Conservation (phyloP, 2,797 vertebrate genomes). For the Enteromius afrohamiltoni region DNA sequence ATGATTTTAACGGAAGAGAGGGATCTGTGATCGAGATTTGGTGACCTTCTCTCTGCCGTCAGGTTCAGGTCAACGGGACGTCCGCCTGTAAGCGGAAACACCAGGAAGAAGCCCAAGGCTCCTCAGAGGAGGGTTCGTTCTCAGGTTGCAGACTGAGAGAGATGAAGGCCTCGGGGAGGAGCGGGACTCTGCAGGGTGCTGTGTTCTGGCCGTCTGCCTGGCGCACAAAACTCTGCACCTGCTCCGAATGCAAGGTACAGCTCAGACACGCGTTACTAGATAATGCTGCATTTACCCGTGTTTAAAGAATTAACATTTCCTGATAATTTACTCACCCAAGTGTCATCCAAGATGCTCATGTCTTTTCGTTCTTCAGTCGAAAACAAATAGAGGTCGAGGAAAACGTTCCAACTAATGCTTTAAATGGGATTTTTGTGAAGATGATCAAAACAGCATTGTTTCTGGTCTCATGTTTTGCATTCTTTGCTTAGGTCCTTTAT, state of each 20-base stretch:
- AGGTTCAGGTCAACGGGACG: conserved; percentile 65
- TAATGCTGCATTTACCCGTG: background rate
- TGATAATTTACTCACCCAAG: no score
- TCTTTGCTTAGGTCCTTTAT: conserved; percentile 76
- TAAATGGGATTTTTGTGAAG: background rate
- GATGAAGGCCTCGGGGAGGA: conserved; percentile 68
- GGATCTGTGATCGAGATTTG: background rate
- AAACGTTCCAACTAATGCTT: background rate
- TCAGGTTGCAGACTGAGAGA: conserved; percentile 79
- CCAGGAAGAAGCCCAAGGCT: conserved; percentile 61
- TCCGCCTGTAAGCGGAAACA: conserved; percentile 68
- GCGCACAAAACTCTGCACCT: conserved; percentile 89
- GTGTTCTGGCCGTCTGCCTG: conserved; percentile 91
- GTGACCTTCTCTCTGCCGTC: conserved; percentile 5
- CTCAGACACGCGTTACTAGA: background rate
- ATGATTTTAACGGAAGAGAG: background rate
- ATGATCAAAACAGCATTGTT: background rate
- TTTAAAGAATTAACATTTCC: background rate
- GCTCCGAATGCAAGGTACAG: conserved; percentile 84
- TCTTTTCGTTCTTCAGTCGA: no score
- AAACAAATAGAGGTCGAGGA: no score
- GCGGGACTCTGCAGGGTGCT: conserved; percentile 76
- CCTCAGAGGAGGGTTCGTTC: conserved; percentile 12
- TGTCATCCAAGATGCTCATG: no score
- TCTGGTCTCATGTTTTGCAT: background rate